Conservation (phyloP, 64 coral and sea anemone species). For the Astreopora myriophthalma region DNA sequence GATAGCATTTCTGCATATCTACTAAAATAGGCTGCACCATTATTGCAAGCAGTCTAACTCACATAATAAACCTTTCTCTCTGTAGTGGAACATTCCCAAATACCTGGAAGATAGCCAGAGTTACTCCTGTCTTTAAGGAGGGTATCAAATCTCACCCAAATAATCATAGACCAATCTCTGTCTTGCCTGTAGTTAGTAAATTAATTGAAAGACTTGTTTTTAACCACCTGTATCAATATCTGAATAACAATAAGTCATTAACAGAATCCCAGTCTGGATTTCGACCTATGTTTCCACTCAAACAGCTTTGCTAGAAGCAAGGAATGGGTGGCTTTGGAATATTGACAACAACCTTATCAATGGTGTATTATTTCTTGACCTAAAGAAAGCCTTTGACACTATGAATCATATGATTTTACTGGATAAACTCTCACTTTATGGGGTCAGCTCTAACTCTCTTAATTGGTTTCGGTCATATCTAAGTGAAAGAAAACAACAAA, state of each 20-base stretch:
- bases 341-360: background rate
- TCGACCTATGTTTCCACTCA: background rate
- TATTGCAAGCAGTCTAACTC: background rate
- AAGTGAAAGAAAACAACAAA: constrained; percentile 15
- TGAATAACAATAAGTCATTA: background rate
- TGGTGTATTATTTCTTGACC: constrained; percentile 21
- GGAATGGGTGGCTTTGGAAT: background rate
- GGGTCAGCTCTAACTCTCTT: constrained; percentile 27
- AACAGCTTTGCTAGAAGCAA: background rate
- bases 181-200: background rate
- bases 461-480: constrained; percentile 47
- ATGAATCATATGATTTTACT: constrained; percentile 22
- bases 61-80: background rate
- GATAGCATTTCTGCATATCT: background rate
- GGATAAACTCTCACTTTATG: constrained; percentile 23
- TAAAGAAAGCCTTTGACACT: constrained; percentile 30
- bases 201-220: background rate
- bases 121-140: background rate
- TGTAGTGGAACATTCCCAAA: background rate
- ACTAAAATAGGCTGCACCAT: background rate
- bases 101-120: background rate
- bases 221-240: background rate
- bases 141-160: background rate
- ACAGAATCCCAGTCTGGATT: background rate
- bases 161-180: background rate